phyloP scores from a whole-genome alignment of 2,113 vertebrate species.

The Thalassoma bifasciatum region DNA sequence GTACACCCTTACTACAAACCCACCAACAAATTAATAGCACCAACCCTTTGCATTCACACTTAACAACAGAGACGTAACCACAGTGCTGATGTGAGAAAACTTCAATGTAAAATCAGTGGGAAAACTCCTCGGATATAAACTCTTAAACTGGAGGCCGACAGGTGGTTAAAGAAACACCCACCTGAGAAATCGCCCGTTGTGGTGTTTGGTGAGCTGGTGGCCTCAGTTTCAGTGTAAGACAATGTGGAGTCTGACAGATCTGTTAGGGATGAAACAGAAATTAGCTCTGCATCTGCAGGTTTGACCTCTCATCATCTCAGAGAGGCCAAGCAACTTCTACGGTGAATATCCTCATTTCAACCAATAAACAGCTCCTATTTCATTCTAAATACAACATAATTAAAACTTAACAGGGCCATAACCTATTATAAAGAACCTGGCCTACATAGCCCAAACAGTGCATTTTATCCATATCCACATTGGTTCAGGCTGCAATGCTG shows the following conservation, averaged over 20 bases:
- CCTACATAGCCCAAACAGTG: constrained; percentile 48
- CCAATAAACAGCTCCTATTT: neutral
- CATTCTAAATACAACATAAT: constrained; percentile 7
- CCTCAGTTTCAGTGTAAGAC: constrained; percentile 99
- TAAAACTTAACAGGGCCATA: constrained; percentile 4
- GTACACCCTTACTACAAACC: too few relatives aligned
- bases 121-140: constrained; percentile 20
- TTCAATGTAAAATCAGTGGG: constrained; percentile 5
- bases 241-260: constrained; percentile 98
- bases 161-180: constrained; percentile 77
- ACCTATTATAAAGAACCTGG: constrained; percentile 41
- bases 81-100: constrained; percentile 13
- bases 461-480: constrained; percentile 74
- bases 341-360: neutral
- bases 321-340: neutral
- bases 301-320: neutral
- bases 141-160: constrained; percentile 21
- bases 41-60: too few relatives aligned
- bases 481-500: constrained; percentile 84
- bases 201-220: constrained; percentile 91
- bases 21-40: too few relatives aligned
- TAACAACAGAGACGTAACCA: too few relatives aligned
- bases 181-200: constrained; percentile 96
- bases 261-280: constrained; percentile 66
- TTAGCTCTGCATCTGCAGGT: constrained; percentile 31